Evolutionary conservation across 2,113 vertebrate genomes (phyloP).

Genomic region (Ochotona princeps): DNA sequence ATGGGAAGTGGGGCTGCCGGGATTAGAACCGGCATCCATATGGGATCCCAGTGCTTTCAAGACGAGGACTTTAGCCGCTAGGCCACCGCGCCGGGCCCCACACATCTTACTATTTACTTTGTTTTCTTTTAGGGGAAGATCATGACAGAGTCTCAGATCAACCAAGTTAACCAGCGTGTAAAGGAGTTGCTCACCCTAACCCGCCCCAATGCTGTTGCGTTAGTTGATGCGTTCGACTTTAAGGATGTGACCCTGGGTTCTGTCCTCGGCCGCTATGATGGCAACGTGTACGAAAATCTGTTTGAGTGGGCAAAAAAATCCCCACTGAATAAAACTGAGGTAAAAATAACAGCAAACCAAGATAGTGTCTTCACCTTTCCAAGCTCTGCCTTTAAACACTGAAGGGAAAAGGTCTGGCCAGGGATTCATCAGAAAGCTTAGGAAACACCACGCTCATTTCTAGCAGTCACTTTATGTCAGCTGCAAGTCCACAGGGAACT

Average conservation of each 20-base stretch:
- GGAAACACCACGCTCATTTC: not conserved
- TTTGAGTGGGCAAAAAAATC: slow-evolving; percentile 97
- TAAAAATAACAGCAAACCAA: slow-evolving; percentile 71
- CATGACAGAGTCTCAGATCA: slow-evolving; percentile 89
- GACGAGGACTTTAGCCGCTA: no score
- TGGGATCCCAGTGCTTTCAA: no score
- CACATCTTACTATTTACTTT: not conserved
- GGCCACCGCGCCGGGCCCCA: not conserved
- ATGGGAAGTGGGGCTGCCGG: no score
- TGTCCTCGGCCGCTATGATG: slow-evolving; percentile 95
- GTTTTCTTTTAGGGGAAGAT: slow-evolving; percentile 88
- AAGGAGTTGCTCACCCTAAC: slow-evolving; percentile 92
- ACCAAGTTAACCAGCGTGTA: slow-evolving; percentile 88
- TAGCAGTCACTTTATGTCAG: not conserved
- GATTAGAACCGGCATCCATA: no score
- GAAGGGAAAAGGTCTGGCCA: not conserved
- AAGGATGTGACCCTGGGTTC: slow-evolving; percentile 91
- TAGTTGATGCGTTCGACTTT: slow-evolving; percentile 96
- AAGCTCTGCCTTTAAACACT: not conserved
- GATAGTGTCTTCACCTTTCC: not conserved
- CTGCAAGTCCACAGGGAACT: not conserved
- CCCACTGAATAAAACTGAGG: slow-evolving; percentile 95
- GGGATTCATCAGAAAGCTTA: not conserved
- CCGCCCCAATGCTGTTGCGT: slow-evolving; percentile 92
- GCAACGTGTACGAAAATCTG: slow-evolving; percentile 97